Evolutionary conservation across 2,113 vertebrate species (phyloP).

Genomic region (Oreotrochilus melanogaster): DNA sequence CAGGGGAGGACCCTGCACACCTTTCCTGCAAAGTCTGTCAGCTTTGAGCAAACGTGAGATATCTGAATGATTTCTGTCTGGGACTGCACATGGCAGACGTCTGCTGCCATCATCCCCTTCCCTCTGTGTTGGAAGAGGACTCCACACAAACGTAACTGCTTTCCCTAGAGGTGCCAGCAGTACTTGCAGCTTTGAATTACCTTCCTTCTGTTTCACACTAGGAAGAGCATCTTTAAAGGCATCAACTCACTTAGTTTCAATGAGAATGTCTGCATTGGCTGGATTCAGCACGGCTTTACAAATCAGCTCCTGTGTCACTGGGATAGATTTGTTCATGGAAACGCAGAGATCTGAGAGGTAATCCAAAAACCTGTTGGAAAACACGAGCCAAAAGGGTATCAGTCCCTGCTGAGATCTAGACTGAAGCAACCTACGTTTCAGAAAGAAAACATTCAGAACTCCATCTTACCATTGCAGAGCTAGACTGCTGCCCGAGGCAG

Average conservation of each 20-base stretch:
- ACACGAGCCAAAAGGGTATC: conserved; percentile 10
- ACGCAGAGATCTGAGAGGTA: conserved; percentile 98
- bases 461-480: not conserved
- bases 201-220: conserved; percentile 20
- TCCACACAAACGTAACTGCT: not conserved
- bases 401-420: not conserved
- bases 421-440: not conserved
- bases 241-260: conserved; percentile 93
- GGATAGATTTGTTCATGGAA: conserved; percentile 98
- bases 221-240: not conserved
- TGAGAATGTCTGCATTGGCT: conserved; percentile 94
- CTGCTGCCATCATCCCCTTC: not conserved
- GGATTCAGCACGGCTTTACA: conserved; percentile 96
- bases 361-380: conserved; percentile 89
- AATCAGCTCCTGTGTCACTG: conserved; percentile 97
- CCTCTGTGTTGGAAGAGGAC: not conserved
- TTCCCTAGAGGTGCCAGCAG: not conserved
- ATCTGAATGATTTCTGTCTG: not conserved
- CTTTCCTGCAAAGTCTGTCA: not conserved
- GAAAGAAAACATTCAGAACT: not conserved
- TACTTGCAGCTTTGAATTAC: not conserved
- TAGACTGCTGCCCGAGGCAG: not conserved
- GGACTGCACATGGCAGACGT: not conserved
- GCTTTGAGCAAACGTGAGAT: not conserved
- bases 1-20: not conserved